Evolutionary conservation across 2,113 vertebrate genomes (phyloP).

Genomic region (Chrysemys picta): DNA sequence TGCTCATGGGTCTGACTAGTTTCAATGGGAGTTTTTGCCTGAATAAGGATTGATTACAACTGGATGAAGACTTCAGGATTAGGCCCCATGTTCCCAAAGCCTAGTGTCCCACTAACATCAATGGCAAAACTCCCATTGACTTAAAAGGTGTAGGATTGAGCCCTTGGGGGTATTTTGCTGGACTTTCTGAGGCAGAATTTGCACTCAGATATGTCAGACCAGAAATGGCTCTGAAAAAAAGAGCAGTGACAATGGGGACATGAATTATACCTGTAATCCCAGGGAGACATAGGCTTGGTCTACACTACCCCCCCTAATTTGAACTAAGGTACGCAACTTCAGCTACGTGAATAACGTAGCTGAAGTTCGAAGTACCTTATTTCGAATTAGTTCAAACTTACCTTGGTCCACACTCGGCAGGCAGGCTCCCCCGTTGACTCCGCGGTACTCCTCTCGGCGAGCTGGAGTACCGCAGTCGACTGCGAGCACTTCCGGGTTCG

Average conservation of each 20-base stretch:
- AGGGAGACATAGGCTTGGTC: constrained; percentile 78
- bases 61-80: background rate
- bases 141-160: background rate
- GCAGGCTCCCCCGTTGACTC: too few relatives aligned
- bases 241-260: fast-evolving
- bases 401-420: too few relatives aligned
- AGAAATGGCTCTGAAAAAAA: background rate
- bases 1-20: background rate
- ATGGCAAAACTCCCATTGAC: background rate
- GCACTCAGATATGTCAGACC: background rate
- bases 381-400: too few relatives aligned
- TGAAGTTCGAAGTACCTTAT: too few relatives aligned
- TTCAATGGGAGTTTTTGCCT: background rate
- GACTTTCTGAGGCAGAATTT: background rate
- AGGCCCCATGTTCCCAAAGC: background rate
- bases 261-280: constrained; percentile 76
- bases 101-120: background rate
- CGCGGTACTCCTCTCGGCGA: too few relatives aligned
- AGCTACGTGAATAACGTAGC: too few relatives aligned
- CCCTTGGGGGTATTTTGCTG: background rate
- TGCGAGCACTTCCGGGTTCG: too few relatives aligned
- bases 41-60: background rate
- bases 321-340: too few relatives aligned
- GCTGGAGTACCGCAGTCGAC: too few relatives aligned
- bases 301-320: too few relatives aligned